A percentile compares a stretch with the other conserved stretches of the same genome.
phyloP scores from a whole-genome alignment of 1,140 invertebrate species.

The Rhizoglyphus robini region DNA sequence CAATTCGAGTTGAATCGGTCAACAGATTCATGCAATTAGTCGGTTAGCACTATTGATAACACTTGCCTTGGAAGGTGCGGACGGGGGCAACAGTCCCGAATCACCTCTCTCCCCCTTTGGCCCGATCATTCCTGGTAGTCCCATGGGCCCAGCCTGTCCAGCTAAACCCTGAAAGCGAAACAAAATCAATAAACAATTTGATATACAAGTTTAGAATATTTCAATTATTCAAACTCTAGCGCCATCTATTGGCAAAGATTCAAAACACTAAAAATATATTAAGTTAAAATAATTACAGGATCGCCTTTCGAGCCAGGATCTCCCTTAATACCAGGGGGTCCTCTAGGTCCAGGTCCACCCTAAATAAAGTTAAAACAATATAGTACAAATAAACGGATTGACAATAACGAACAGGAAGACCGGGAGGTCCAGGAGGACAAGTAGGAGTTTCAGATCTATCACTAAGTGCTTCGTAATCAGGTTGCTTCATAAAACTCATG shows the following conservation, averaged over 20 bases:
- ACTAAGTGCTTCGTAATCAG: constrained; percentile 8
- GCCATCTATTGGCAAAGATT: constrained; percentile 3
- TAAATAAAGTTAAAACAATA: constrained; percentile 24
- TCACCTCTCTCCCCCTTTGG: constrained; percentile 2
- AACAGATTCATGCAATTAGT: no score
- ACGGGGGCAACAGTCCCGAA: background rate
- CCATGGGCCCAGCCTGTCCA: constrained; percentile 84
- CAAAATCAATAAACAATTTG: constrained; percentile 9
- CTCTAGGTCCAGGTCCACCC: constrained; percentile 55
- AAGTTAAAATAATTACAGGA: constrained; percentile 40
- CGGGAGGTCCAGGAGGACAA: constrained; percentile 70
- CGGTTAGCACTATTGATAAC: background rate
- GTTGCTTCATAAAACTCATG: constrained; percentile 13
- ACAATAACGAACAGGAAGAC: constrained; percentile 36
- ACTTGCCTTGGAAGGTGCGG: background rate
- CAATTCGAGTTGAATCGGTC: no score
- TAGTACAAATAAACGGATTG: background rate
- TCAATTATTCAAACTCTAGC: no score
- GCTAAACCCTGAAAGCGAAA: constrained; percentile 52
- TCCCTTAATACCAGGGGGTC: constrained; percentile 74
- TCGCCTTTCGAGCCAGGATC: constrained; percentile 76
- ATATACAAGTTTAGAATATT: background rate
- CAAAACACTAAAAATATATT: background rate
- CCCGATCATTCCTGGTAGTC: constrained; percentile 66
- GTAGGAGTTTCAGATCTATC: constrained; percentile 30